Conservation (phyloP, 2,888 invertebrate genomes). For the Sympetrum striolatum region DNA sequence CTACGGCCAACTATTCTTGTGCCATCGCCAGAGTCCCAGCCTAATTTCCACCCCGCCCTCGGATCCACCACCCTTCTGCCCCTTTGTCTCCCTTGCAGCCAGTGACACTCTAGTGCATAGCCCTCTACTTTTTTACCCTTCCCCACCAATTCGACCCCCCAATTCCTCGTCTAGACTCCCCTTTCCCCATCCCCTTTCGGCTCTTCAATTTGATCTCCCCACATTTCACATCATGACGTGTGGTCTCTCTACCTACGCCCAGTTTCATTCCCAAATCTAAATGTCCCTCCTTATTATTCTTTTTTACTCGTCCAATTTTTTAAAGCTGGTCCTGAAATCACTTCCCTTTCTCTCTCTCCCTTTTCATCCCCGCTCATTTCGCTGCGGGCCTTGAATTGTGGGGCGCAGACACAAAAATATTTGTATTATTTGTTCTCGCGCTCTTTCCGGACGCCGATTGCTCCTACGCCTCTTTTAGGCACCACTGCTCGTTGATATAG, state of each 20-base stretch:
- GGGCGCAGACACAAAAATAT: background rate
- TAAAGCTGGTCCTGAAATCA: background rate
- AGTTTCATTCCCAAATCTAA: background rate
- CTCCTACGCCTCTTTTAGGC: background rate
- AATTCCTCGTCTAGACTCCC: background rate
- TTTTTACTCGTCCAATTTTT: background rate
- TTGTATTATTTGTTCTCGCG: background rate
- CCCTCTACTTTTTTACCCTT: background rate
- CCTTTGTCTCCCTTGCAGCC: constrained; percentile 6
- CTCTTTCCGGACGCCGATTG: background rate
- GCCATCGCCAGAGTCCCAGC: background rate
- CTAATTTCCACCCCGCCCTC: constrained; percentile 3
- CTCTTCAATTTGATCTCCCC: background rate
- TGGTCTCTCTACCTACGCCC: background rate
- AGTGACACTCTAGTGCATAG: background rate
- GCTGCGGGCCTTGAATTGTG: background rate
- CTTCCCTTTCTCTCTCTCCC: background rate
- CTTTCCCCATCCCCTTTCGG: background rate
- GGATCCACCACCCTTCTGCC: background rate
- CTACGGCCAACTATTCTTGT: background rate
- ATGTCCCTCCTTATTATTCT: background rate
- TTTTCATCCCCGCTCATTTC: background rate
- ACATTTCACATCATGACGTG: background rate
- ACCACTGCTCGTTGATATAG: background rate
- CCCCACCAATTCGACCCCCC: background rate